Conservation (phyloP, 1,140 invertebrate species). For the Archegozetes longisetosus region DNA sequence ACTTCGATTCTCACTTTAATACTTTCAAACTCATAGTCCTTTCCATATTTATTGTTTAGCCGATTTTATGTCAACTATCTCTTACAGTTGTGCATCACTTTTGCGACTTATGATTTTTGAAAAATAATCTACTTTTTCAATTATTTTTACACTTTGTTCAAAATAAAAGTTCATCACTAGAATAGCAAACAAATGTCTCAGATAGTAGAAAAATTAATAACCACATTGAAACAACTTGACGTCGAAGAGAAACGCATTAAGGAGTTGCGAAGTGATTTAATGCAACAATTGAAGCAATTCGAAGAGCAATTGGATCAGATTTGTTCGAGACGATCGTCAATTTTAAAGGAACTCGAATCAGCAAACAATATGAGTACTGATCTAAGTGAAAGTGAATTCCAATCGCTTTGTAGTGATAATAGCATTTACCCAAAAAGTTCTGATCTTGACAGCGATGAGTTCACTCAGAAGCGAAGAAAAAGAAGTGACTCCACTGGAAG, state of each 20-base stretch:
- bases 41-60: too few relatives aligned
- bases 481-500: not conserved
- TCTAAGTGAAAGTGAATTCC: not conserved
- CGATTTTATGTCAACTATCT: too few relatives aligned
- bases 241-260: not conserved
- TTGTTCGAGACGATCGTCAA: not conserved
- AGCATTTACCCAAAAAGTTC: not conserved
- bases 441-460: not conserved
- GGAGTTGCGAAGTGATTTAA: not conserved
- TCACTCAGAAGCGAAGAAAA: not conserved
- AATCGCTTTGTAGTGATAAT: not conserved
- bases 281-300: not conserved
- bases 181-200: not conserved
- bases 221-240: not conserved
- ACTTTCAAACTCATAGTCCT: too few relatives aligned
- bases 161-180: too few relatives aligned
- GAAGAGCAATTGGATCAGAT: not conserved
- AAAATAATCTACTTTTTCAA: too few relatives aligned
- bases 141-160: too few relatives aligned
- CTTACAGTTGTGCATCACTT: too few relatives aligned
- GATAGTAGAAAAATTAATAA: not conserved
- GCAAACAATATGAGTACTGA: not conserved
- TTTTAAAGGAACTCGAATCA: not conserved
- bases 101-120: too few relatives aligned
- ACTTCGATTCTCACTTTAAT: too few relatives aligned